Conservation (phyloP, 2,888 invertebrate species). For the Caenorhabditis sulstoni region DNA sequence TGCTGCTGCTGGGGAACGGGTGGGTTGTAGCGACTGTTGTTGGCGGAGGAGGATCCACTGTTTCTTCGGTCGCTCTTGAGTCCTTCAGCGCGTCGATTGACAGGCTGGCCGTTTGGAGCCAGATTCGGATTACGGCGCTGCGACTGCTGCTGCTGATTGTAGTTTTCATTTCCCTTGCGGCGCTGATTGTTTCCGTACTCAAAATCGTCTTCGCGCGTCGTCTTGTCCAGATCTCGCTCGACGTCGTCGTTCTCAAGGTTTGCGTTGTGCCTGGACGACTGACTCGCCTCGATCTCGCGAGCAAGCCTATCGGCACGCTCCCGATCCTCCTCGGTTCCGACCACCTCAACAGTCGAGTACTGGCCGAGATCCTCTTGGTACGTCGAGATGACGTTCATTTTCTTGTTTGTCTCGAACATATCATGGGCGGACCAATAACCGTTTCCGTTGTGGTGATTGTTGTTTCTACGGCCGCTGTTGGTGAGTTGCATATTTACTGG, state of each 20-base stretch:
- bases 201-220: slow-evolving; percentile 60
- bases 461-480: slow-evolving; percentile 17
- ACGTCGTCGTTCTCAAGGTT: slow-evolving; percentile 88
- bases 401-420: slow-evolving; percentile 95
- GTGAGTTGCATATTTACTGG: background rate
- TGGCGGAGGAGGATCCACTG: slow-evolving; percentile 33
- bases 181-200: slow-evolving; percentile 34
- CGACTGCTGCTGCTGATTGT: slow-evolving; percentile 32
- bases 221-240: slow-evolving; percentile 81
- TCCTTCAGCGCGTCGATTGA: slow-evolving; percentile 61
- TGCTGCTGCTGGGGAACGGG: background rate
- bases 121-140: slow-evolving; percentile 43
- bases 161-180: slow-evolving; percentile 37
- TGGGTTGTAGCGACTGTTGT: slow-evolving; percentile 37
- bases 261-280: slow-evolving; percentile 88
- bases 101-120: slow-evolving; percentile 45
- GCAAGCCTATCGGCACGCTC: slow-evolving; percentile 93
- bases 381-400: slow-evolving; percentile 91
- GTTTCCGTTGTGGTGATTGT: slow-evolving; percentile 49
- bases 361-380: slow-evolving; percentile 93
- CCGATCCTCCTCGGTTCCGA: slow-evolving; percentile 90
- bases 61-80: slow-evolving; percentile 56
- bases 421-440: slow-evolving; percentile 95
- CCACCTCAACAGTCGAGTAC: slow-evolving; percentile 90
- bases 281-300: slow-evolving; percentile 92